phyloP scores from a whole-genome alignment of 2,888 invertebrate genomes.

The Rosalia funebris region DNA sequence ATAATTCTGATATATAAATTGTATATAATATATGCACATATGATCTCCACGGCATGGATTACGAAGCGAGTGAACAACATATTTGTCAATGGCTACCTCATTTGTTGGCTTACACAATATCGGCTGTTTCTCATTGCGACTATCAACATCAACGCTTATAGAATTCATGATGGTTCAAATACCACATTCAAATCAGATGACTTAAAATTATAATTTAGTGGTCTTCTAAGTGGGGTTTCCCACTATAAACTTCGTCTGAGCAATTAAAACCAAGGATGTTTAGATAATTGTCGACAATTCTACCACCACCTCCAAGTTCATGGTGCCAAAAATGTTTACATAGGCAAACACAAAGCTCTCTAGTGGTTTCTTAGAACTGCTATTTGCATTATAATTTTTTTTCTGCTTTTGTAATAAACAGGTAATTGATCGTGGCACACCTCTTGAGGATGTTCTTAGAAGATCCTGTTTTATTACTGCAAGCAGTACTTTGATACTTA shows the following conservation, averaged over 20 bases:
- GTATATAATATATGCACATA: too few relatives aligned
- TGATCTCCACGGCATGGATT: too few relatives aligned
- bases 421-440: not conserved
- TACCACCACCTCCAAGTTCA: not conserved
- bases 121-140: too few relatives aligned
- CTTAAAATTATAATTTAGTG: not conserved
- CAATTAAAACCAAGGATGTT: constrained; percentile 2
- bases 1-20: too few relatives aligned
- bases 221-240: not conserved
- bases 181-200: not conserved
- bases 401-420: not conserved
- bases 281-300: not conserved
- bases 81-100: too few relatives aligned
- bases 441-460: not conserved
- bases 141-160: too few relatives aligned
- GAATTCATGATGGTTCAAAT: not conserved
- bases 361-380: not conserved
- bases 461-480: not conserved
- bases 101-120: too few relatives aligned
- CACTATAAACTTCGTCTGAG: not conserved
- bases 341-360: too few relatives aligned
- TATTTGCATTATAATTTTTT: not conserved
- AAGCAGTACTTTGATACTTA: not conserved
- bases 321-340: not conserved
- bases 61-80: too few relatives aligned